Base-by-base conservation (phyloP, 2,888 invertebrate genomes). In the Drosophila neonasuta region DNA sequence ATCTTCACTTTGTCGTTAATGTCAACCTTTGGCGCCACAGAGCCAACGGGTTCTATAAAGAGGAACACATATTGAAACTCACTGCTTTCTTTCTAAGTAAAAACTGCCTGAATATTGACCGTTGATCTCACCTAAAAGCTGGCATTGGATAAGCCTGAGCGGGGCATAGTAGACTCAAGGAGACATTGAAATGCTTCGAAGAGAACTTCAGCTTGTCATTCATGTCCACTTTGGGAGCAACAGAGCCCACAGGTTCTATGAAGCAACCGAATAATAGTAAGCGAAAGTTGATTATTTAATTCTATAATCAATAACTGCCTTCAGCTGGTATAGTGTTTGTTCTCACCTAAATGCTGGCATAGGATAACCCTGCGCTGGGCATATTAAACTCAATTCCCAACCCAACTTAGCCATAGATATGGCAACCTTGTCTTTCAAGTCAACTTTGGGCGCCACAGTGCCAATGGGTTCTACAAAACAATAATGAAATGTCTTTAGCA, bases 111-210 rank as follows among this genome's bases (percentile, higher is more conserved):
- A 68, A 77, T 68, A 10, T 50, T 48, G 13, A 17, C 9, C 13
- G n/a, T n/a, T 36, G 36, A 11, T 4, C 88, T 74, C 79, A 91
- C 91, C 91, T 93, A 93, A 93, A 93, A 81, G 91, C 88, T 85
- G 94, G 95, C 88, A 88, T 92, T n/a, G 94, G 94, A 90, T 91
- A 94, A 30, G 94, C 94, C 92, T 95, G 95, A 62, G 94, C 94
- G 55, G 95, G 95, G 89, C 95, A 96, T 79, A 80, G 54, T 5
- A 80, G 59, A 32, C 66, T 79, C 2, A 85, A 50, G 0, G 78
- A 54, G 0, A 45, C 15, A 15, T 52, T 66, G 1, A 34, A 62
- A 2, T 39, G 3, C 13, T 68, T 76, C 5, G 86, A 74, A 6
- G 74, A 56, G 5, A 85, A 91, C 92, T 93, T 92, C 91, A 92